Base-by-base conservation (phyloP, 2,113 vertebrate species). In the Aegotheles bennettii region DNA sequence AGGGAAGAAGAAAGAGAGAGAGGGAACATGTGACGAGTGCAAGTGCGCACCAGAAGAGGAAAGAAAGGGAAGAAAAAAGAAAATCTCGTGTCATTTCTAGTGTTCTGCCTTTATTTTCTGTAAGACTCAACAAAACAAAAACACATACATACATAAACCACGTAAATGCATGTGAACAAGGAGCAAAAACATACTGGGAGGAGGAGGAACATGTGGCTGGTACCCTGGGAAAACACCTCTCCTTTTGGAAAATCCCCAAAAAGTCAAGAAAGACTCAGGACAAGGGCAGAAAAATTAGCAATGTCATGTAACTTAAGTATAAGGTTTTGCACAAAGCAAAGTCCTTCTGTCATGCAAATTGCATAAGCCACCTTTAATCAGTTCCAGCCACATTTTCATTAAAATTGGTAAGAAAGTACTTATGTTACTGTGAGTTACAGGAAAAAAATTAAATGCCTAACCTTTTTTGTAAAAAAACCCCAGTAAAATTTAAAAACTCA, bases 391-490 rank as follows among this genome's bases (percentile, higher is more conserved):
- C 14, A 40, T 77, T 71, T 87, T 69, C 43, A 74, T 33, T 59
- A 56, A 79, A 65, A 73, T 28, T 19, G 12, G 1, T 60, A 61
- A 67, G 7, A 43, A 91, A 63, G 33, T 42, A 40, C 19, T 75
- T 63, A 28, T 13, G 21, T 13, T 70, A 50, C 26, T 57, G 64
- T 53, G 43, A 13, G 20, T 35, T 86, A 31, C n/a, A 45, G 33
- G 88, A 92, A 25, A 77, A 87, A 78, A 84, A 9, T 25, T 35
- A 40, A 36, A 24, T 29, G 7, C 25, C n/a, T 54, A 63, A 40
- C 2, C 0, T 4, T 51, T 47, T 60, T 18, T 29, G 33, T 7
- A 10, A 48, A 8, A 3, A 12, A 31, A 10, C 24, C 36, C 67
- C 29, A 33, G n/a, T 13, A 36, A 4, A 24, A n/a, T n/a, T 10